Evolutionary conservation across 1,140 invertebrate species (phyloP), one percentile per base, ranked within the genome.

Genomic region (Diorhabda carinulata): DNA sequence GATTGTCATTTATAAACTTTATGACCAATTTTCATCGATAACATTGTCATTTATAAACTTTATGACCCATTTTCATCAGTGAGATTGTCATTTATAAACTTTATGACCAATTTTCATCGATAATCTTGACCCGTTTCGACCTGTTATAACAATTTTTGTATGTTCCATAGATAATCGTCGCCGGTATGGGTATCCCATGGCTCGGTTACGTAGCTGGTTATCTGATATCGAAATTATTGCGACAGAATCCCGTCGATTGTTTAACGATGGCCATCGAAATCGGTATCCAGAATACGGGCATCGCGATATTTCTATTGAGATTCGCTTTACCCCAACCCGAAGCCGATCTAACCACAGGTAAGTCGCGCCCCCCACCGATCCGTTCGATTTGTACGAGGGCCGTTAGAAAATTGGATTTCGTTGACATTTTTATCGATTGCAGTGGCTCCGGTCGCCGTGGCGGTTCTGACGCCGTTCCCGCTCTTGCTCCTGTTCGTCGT

Each of bases 271-370:
- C 92, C 4, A 91, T 98, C 68, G 96, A 98, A 84, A 96, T 95
- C 9, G 96, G 96, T 57, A 90, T 98, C 64, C 96, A 98, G 82
- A 98, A 98, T 82, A 97, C 95, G 0, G 96, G 95, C 25, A 93
- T 97, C 72, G 87, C 94, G 0, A 95, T 97, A 74, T 91, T 96
- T 78, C 82, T 98, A 64, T 82, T 97, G 10, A 82, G 88, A 66
- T 88, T 89, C 80, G 86, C 88, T 57, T 81, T 93, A 43, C 82
- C 83, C 4, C 89, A 92, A 76, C 92, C 92, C 4, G 86, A 88
- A 73, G 90, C 90, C 2, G 92, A 94, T 83, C 81, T 94, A 43
- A 93, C 92, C n/a, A 93, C 91, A 71, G 89, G 90, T 91, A 82
- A 70, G 43, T 45, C 25, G 25, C 25, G 25, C 25, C 25, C 25